Percentiles rank a stretch among this genome's conserved stretches.
These are phyloP conservation scores for Sparus aurata DNA, from an alignment of 2,797 vertebrate genomes.

Conservation along the genomic window DNA sequence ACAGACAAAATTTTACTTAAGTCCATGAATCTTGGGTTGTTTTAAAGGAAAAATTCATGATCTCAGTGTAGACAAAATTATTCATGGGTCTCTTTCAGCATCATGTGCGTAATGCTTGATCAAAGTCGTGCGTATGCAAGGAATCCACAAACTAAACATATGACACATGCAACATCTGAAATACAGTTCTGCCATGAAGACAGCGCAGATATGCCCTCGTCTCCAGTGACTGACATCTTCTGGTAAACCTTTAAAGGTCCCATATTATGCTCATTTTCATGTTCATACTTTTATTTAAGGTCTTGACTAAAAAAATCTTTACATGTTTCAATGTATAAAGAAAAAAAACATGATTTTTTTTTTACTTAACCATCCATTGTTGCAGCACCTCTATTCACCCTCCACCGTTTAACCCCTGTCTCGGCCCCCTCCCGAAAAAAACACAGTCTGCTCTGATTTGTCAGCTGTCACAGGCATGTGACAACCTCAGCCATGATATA, in stretches of 20 bases:
- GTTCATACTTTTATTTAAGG: no score
- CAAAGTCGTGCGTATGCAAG: not conserved
- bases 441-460: no score
- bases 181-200: not conserved
- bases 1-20: not conserved
- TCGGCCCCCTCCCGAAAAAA: no score
- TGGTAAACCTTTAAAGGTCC: not conserved
- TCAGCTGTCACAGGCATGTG: no score
- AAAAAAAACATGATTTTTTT: no score
- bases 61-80: conserved; percentile 5
- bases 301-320: no score
- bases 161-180: not conserved
- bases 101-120: not conserved
- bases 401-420: no score
- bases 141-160: not conserved
- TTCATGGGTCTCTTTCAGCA: not conserved
- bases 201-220: not conserved
- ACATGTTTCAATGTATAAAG: no score
- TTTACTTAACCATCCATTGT: no score
- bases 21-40: not conserved
- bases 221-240: not conserved
- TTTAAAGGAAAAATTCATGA: conserved; percentile 4
- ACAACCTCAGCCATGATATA: no score
- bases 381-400: no score
- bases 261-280: no score